These are phyloP conservation scores for Vireo altiloquus DNA, from an alignment of 2,113 vertebrate genomes.

Conservation along the genomic window DNA sequence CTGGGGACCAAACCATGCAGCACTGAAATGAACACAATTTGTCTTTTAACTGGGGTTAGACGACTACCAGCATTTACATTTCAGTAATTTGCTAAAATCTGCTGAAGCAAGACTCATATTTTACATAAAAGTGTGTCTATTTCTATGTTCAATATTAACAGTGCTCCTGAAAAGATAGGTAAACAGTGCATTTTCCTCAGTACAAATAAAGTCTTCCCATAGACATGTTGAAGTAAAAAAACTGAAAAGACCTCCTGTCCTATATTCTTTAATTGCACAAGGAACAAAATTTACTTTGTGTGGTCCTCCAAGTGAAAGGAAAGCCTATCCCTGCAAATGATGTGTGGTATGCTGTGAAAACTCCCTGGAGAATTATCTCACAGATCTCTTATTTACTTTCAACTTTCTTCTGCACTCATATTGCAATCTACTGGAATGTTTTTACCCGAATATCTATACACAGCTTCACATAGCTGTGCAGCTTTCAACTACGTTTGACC, in stretches of 20 bases:
- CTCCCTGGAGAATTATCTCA: constrained; percentile 40
- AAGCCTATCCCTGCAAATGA: constrained; percentile 38
- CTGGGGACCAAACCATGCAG: not conserved
- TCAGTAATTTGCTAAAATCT: not conserved
- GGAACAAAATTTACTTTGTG: constrained; percentile 52
- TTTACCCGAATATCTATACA: not conserved
- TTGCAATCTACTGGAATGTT: not conserved
- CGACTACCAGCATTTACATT: not conserved
- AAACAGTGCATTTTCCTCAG: constrained; percentile 33
- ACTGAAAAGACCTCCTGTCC: constrained; percentile 32
- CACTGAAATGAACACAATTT: not conserved
- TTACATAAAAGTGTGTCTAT: constrained; percentile 36
- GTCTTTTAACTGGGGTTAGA: not conserved
- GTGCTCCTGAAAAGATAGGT: not conserved
- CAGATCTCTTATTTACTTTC: constrained; percentile 43
- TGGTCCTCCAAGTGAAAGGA: constrained; percentile 34
- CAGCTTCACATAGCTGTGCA: not conserved
- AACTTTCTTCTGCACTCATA: constrained; percentile 31
- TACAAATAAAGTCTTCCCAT: constrained; percentile 42
- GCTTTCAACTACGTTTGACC: not conserved
- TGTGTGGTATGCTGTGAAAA: constrained; percentile 44
- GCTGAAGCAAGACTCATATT: not conserved
- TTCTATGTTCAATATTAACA: constrained; percentile 3
- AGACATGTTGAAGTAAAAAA: not conserved
- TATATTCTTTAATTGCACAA: constrained; percentile 25